Evolutionary conservation across 2,113 vertebrate genomes (phyloP).

Genomic region (Benitochromis conjunctus): DNA sequence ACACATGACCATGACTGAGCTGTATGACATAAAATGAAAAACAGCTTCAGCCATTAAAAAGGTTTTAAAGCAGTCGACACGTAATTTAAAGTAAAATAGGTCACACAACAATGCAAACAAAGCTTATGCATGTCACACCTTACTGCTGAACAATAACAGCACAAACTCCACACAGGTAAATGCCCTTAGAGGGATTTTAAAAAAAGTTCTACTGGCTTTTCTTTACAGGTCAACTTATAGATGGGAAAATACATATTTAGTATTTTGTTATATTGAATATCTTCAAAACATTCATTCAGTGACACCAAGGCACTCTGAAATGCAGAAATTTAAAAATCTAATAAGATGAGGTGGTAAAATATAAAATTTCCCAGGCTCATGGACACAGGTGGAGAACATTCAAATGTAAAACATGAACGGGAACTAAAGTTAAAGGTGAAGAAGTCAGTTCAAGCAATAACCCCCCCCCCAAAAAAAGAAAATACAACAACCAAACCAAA

Average conservation of each 20-base stretch:
- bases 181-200: not conserved
- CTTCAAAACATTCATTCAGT: not conserved
- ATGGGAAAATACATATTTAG: not conserved
- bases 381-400: not conserved
- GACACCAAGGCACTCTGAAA: slow-evolving; percentile 20
- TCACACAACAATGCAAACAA: not conserved
- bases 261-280: not conserved
- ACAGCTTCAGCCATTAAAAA: not conserved
- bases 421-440: not conserved
- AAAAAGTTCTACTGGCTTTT: not conserved
- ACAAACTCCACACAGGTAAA: not conserved
- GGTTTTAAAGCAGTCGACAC: not conserved
- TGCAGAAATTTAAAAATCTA: not conserved
- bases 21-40: not conserved
- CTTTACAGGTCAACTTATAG: not conserved
- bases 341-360: not conserved
- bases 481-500: not conserved
- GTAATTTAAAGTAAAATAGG: not conserved
- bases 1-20: not conserved
- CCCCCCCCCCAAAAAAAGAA: not conserved
- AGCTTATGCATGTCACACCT: not conserved
- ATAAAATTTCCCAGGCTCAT: not conserved
- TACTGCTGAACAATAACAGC: not conserved
- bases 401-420: not conserved
- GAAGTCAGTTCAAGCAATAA: not conserved